These are phyloP conservation scores for Rhombomys opimus DNA, from an alignment of 2,113 vertebrate species.

Conservation along the genomic window DNA sequence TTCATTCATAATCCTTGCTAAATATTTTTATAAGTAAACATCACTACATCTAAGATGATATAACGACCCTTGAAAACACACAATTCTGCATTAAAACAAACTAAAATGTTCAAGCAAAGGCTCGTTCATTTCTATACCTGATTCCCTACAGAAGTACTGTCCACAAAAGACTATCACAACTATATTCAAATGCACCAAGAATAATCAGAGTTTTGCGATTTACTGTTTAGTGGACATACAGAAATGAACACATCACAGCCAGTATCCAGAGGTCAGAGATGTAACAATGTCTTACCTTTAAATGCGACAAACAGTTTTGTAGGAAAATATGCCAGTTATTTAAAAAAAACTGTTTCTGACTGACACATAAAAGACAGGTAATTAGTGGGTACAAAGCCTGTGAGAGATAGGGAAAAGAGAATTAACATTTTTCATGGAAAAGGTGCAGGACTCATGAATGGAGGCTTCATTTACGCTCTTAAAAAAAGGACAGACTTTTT, in stretches of 20 bases:
- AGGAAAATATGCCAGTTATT: constrained; percentile 99
- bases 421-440: constrained; percentile 68
- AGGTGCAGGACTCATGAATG: neutral
- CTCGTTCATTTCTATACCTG: neutral
- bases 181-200: neutral
- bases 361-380: constrained; percentile 99
- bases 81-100: constrained; percentile 35
- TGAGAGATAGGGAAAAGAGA: constrained; percentile 76
- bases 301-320: constrained; percentile 99
- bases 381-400: constrained; percentile 99
- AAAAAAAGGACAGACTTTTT: neutral
- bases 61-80: neutral
- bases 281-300: constrained; percentile 93
- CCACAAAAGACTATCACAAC: neutral
- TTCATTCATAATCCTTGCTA: neutral
- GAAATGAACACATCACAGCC: constrained; percentile 2
- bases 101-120: neutral
- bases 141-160: constrained; percentile 45
- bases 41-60: neutral
- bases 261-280: constrained; percentile 71
- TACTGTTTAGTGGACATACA: neutral
- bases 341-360: constrained; percentile 99
- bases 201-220: neutral
- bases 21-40: neutral
- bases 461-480: constrained; percentile 29